phyloP scores from a whole-genome alignment of 2,113 vertebrate species.

The Percopsis transmontana region DNA sequence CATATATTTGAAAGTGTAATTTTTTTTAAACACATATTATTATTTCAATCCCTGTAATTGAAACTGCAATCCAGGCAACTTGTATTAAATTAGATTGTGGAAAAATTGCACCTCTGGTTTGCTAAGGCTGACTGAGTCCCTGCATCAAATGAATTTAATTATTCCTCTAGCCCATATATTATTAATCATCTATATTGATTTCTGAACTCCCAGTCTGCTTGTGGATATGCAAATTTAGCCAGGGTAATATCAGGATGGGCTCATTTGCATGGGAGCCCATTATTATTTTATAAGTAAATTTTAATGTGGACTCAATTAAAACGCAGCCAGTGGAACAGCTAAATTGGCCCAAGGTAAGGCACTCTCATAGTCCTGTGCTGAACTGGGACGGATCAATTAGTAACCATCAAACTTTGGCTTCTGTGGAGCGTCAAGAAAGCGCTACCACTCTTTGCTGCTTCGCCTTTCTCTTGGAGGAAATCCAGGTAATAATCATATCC shows the following conservation, averaged over 20 bases:
- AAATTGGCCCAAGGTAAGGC: slow-evolving; percentile 78
- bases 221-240: slow-evolving; percentile 77
- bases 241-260: slow-evolving; percentile 73
- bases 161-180: slow-evolving; percentile 81
- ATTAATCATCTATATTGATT: slow-evolving; percentile 87
- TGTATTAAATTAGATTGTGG: slow-evolving; percentile 76
- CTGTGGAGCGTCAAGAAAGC: slow-evolving; percentile 61
- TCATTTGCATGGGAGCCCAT: slow-evolving; percentile 81
- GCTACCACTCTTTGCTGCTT: slow-evolving; percentile 55
- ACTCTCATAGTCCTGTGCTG: slow-evolving; percentile 56
- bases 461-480: slow-evolving; percentile 19
- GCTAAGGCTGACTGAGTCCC: slow-evolving; percentile 74
- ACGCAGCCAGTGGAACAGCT: slow-evolving; percentile 78
- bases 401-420: slow-evolving; percentile 70
- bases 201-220: slow-evolving; percentile 80
- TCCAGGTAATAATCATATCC: slow-evolving; percentile 59
- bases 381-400: slow-evolving; percentile 79
- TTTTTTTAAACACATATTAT: slow-evolving; percentile 72
- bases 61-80: slow-evolving; percentile 73
- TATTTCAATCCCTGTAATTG: slow-evolving; percentile 75
- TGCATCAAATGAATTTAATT: slow-evolving; percentile 81
- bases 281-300: slow-evolving; percentile 85
- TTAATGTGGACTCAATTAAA: slow-evolving; percentile 85
- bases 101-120: slow-evolving; percentile 73
- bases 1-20: slow-evolving; percentile 78